Percentiles rank a stretch among this genome's conserved stretches.
phyloP scores from a whole-genome alignment of 2,113 vertebrate genomes.

The Cephalopterus ornatus region DNA sequence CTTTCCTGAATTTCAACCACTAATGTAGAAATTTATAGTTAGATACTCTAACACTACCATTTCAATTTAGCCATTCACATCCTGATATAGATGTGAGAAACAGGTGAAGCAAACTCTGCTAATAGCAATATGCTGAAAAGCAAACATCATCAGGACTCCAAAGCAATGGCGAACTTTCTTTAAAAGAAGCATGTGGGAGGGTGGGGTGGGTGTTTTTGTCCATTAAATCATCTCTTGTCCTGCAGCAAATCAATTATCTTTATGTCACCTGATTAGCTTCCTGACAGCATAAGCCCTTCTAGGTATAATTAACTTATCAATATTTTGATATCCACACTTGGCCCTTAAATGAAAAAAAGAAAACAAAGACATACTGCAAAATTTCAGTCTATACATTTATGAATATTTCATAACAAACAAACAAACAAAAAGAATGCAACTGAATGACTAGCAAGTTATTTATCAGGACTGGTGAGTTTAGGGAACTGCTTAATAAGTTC shows the following conservation, averaged over 20 bases:
- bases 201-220: not conserved
- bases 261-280: not conserved
- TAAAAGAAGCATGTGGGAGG: not conserved
- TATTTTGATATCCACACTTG: not conserved
- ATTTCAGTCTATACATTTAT: not conserved
- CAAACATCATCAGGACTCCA: not conserved
- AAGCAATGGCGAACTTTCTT: not conserved
- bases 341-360: not conserved
- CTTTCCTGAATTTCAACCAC: not conserved
- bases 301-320: not conserved
- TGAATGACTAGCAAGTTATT: not conserved
- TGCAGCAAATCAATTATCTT: conserved; percentile 8
- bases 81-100: not conserved
- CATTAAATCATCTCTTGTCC: not conserved
- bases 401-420: not conserved
- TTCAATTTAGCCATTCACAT: not conserved
- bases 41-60: not conserved
- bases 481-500: not conserved
- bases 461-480: not conserved
- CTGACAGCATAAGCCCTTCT: not conserved
- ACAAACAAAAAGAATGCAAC: not conserved
- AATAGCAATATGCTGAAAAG: not conserved
- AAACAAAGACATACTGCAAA: not conserved
- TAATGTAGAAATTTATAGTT: not conserved
- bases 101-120: not conserved